Percentiles rank a stretch among this genome's conserved stretches.
phyloP scores from a whole-genome alignment of 2,888 invertebrate genomes.

The Andrena fulva region DNA sequence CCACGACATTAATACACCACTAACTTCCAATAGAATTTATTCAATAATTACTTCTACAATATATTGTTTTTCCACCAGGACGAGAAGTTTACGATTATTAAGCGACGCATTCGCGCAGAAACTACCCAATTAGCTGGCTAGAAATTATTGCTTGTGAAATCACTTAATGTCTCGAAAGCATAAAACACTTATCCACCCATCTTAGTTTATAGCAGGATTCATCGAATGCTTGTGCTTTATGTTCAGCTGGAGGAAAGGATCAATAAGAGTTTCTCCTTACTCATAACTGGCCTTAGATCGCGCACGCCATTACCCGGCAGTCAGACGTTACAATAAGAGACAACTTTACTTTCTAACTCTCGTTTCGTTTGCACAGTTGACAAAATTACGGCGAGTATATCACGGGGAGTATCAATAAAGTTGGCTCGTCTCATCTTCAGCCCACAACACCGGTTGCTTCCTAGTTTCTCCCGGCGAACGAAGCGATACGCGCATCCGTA shows the following conservation, averaged over 20 bases:
- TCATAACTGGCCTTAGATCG: neutral
- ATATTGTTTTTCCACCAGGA: neutral
- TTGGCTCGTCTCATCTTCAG: conserved; percentile 16
- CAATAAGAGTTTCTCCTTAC: conserved; percentile 15
- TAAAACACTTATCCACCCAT: neutral
- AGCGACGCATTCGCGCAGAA: neutral
- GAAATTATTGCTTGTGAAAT: conserved; percentile 5
- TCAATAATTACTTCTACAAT: neutral
- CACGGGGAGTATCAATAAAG: conserved; percentile 33
- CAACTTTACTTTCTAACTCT: conserved; percentile 23
- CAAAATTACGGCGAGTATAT: conserved; percentile 60
- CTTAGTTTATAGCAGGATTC: conserved; percentile 5
- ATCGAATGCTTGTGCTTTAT: neutral
- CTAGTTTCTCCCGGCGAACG: conserved; percentile 64
- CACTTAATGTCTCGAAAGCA: neutral
- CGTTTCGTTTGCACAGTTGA: conserved; percentile 37
- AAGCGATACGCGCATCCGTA: conserved; percentile 6
- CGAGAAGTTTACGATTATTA: no score
- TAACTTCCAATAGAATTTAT: no score
- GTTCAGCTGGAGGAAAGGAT: neutral
- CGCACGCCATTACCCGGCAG: neutral
- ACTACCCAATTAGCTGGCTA: neutral
- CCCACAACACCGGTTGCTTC: conserved; percentile 55
- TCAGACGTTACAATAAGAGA: neutral
- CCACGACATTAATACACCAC: no score